Conservation (phyloP, 1,140 invertebrate genomes). For the Temnothorax curvispinosus region DNA sequence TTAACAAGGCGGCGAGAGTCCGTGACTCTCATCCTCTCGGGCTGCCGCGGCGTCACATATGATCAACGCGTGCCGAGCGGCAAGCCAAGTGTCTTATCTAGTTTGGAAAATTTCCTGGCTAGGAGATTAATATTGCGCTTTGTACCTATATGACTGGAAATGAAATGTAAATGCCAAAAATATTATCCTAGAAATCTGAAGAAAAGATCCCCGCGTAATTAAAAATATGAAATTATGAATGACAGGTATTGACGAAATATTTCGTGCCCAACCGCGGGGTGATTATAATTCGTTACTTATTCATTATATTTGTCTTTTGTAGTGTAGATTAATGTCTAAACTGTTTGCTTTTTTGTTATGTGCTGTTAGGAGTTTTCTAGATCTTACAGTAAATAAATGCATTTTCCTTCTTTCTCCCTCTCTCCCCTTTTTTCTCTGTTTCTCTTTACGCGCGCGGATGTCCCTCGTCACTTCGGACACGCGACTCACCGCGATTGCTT, state of each 20-base stretch:
- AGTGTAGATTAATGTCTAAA: slow-evolving; percentile 35
- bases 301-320: not conserved
- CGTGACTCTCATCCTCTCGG: not conserved
- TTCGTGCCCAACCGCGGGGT: not conserved
- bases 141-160: not conserved
- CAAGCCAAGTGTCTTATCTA: not conserved
- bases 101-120: not conserved
- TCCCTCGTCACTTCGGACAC: slow-evolving; percentile 55
- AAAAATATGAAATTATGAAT: not conserved
- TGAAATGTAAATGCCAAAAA: not conserved
- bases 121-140: not conserved
- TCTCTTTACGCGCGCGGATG: slow-evolving; percentile 9
- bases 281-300: no score
- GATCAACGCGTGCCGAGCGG: slow-evolving; percentile 9
- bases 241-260: not conserved
- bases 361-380: slow-evolving; percentile 22
- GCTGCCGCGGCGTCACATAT: not conserved
- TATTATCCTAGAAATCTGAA: not conserved
- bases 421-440: not conserved
- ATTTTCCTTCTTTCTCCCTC: not conserved
- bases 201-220: not conserved
- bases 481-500: slow-evolving; percentile 57
- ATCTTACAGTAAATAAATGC: slow-evolving; percentile 32
- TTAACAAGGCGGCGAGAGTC: slow-evolving; percentile 51
- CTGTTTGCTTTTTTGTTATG: slow-evolving; percentile 1